These are phyloP conservation scores for Neodiprion fabricii DNA, from an alignment of 1,140 invertebrate species.

Conservation along the genomic window DNA sequence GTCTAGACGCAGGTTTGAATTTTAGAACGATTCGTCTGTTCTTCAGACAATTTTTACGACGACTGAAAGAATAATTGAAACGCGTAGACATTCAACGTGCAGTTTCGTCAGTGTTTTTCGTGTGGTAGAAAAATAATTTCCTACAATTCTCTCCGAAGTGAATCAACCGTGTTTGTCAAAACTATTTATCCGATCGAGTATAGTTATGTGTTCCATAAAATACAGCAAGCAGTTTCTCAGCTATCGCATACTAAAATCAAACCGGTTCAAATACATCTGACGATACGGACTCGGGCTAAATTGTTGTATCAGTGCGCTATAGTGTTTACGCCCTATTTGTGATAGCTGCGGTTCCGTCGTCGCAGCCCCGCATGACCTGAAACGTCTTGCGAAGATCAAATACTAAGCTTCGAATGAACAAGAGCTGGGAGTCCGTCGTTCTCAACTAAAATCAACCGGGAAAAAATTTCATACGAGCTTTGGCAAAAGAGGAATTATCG, in stretches of 20 bases:
- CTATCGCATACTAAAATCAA: constrained; percentile 62
- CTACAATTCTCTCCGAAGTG: background rate
- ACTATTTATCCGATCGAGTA: constrained; percentile 28
- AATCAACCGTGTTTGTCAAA: background rate
- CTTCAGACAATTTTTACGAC: too few species aligned
- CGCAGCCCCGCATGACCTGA: constrained; percentile 46
- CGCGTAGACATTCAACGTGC: background rate
- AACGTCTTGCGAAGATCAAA: constrained; percentile 48
- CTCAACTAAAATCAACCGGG: background rate
- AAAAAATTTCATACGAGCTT: background rate
- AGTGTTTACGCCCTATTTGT: background rate
- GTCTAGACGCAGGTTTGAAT: background rate
- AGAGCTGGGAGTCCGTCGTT: background rate
- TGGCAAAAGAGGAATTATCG: background rate
- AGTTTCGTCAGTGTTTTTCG: background rate
- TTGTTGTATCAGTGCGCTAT: constrained; percentile 28
- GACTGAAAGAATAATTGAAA: background rate
- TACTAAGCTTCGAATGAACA: background rate
- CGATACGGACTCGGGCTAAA: constrained; percentile 61
- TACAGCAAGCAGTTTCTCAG: constrained; percentile 63
- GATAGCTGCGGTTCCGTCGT: constrained; percentile 29
- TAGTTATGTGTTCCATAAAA: constrained; percentile 60
- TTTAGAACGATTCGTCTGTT: background rate
- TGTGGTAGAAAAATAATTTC: background rate
- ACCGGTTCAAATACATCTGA: constrained; percentile 63